phyloP scores from a whole-genome alignment of 2,113 vertebrate genomes.

The Vulpes vulpes region DNA sequence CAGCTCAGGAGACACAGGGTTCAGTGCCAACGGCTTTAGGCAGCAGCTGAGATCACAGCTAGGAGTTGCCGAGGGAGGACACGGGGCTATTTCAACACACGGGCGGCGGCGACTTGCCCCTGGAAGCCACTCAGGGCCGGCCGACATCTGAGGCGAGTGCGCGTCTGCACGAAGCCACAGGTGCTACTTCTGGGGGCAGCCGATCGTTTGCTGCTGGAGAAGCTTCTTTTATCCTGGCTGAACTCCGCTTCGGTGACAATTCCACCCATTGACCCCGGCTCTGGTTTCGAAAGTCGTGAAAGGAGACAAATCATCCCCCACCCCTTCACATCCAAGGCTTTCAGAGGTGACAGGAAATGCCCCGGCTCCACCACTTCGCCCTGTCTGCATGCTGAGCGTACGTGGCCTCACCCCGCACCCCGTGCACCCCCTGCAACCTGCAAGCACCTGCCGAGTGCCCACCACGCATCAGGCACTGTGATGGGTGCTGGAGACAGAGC shows the following conservation, averaged over 20 bases:
- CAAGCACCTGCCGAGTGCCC: fast-evolving
- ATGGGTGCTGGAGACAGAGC: fast-evolving
- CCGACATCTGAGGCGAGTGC: fast-evolving
- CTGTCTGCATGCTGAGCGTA: fast-evolving
- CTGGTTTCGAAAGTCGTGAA: not conserved
- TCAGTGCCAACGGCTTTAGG: not conserved
- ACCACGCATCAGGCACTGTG: fast-evolving
- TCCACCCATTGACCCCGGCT: not conserved
- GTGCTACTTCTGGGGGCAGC: not conserved
- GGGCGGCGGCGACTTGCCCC: fast-evolving
- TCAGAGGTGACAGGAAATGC: not conserved
- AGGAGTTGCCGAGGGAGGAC: not conserved
- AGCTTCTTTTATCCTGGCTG: not conserved
- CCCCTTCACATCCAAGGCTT: not conserved
- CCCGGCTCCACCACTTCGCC: fast-evolving
- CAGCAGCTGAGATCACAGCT: not conserved
- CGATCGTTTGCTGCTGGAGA: fast-evolving
- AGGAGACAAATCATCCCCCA: not conserved
- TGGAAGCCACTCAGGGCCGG: not conserved
- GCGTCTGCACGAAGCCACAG: fast-evolving
- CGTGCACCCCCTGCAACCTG: fast-evolving
- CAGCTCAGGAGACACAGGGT: not conserved
- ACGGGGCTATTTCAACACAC: fast-evolving
- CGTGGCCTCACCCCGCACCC: fast-evolving
- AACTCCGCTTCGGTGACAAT: fast-evolving